Evolutionary conservation across 1,140 invertebrate species (phyloP).

Genomic region (Babylonia areolata): DNA sequence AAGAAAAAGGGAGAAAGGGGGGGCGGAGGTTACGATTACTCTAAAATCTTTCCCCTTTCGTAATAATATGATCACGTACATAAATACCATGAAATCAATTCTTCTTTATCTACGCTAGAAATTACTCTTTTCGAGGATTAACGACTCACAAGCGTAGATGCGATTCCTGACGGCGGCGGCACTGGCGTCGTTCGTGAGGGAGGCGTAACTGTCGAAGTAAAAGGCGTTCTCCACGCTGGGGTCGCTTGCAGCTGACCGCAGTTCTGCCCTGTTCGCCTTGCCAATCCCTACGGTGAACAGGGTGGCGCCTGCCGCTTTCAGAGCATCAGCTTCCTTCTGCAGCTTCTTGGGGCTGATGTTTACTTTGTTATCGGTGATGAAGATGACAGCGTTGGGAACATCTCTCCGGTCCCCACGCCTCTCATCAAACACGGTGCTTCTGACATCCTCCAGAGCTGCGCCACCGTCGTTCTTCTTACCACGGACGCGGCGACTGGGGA

Average conservation of each 20-base stretch:
- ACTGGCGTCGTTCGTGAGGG: constrained; percentile 34
- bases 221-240: constrained; percentile 44
- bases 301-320: constrained; percentile 56
- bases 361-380: constrained; percentile 60
- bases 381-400: constrained; percentile 54
- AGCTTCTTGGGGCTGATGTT: constrained; percentile 35
- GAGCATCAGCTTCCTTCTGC: constrained; percentile 42
- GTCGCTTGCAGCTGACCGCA: constrained; percentile 52
- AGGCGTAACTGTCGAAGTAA: constrained; percentile 36
- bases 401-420: constrained; percentile 58
- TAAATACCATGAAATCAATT: too few relatives aligned
- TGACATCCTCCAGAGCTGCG: constrained; percentile 57
- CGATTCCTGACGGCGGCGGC: constrained; percentile 37
- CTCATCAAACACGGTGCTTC: constrained; percentile 49
- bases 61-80: too few relatives aligned
- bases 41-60: too few relatives aligned
- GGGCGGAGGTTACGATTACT: too few relatives aligned
- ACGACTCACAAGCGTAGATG: constrained; percentile 53
- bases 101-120: too few relatives aligned
- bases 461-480: constrained; percentile 55
- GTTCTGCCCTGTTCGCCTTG: constrained; percentile 41
- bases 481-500: not conserved
- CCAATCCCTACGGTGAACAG: constrained; percentile 56
- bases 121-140: too few relatives aligned
- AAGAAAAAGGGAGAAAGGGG: too few relatives aligned